A percentile compares a stretch with the other conserved stretches of the same genome.
Evolutionary conservation across 2,113 vertebrate genomes (phyloP).

Genomic region (Ursus arctos): DNA sequence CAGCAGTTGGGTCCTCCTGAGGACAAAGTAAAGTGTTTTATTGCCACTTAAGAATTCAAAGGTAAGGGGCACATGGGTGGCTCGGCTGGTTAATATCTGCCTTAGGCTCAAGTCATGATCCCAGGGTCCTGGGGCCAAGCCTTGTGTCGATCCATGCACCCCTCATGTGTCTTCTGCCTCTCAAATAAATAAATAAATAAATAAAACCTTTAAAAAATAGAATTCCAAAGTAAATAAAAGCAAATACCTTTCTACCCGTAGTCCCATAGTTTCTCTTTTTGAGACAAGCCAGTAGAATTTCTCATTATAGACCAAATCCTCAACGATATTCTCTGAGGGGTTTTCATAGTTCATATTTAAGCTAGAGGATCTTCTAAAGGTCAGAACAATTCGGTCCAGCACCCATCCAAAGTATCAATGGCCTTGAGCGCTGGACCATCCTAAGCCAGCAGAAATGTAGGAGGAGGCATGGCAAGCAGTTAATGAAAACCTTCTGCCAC

Average conservation of each 20-base stretch:
- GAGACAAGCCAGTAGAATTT: neutral
- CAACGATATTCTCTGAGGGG: neutral
- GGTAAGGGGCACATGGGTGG: neutral
- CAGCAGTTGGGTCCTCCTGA: neutral
- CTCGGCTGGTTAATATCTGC: neutral
- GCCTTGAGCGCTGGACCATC: neutral
- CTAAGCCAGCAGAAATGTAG: neutral
- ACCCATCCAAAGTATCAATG: neutral
- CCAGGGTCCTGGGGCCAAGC: neutral
- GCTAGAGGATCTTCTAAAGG: neutral
- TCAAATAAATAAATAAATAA: neutral
- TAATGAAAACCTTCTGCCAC: neutral
- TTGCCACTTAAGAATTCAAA: slow-evolving; percentile 1
- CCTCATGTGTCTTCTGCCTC: neutral
- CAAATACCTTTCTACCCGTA: neutral
- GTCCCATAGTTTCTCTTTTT: neutral
- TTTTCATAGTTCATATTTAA: neutral
- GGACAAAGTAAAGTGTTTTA: neutral
- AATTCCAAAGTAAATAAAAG: neutral
- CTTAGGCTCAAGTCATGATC: neutral
- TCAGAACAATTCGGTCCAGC: neutral
- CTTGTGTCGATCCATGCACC: neutral
- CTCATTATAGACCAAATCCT: neutral
- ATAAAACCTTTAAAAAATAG: neutral
- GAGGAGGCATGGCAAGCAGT: neutral